Base-by-base conservation (phyloP, 2,113 vertebrate genomes). In the Grus americana region DNA sequence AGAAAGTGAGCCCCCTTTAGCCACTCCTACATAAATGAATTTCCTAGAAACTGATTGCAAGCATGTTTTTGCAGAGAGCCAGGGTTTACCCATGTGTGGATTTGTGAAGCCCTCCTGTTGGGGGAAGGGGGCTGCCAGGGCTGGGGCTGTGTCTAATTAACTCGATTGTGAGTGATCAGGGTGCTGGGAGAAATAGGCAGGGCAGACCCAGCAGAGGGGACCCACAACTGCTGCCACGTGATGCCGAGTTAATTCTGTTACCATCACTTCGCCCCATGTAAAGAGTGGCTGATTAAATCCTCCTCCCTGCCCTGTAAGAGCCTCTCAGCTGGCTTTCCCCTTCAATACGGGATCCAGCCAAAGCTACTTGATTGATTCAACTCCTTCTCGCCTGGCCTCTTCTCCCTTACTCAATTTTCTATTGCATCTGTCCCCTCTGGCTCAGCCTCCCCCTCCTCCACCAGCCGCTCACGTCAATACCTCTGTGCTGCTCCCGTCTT, bases 171-270 rank as follows among this genome's bases (percentile, higher is more conserved):
- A 57, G 36, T 16, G 18, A 47, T 81, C 16, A 44, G 26, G 12
- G 32, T 84, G 65, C 76, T 91, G 21, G 68, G 52, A 79, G 73
- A 59, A 80, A 14, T 8, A 44, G 1, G 2, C 15, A 54, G 66
- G n/a, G 59, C 68, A 73, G 47, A 66, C 12, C 9, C 36, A 26
- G 84, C 29, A 75, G 71, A 79, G 49, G 8, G 3, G 70, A 82
- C 40, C 16, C 0, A 0, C 88, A 65, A 75, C 80, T 80, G 30
- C 63, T 18, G 4, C 55, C 23, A 1, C 2, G 1, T 32, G 32
- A 46, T 2, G 8, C 27, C 11, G 9, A 30, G 29, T 14, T 74
- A 44, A n/a, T 54, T 59, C 42, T 34, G n/a, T 32, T 65, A 3
- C 59, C 2, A 5, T 58, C 40, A 1, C n/a, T 75, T 81, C 32